Evolutionary conservation across 2,888 invertebrate species (phyloP), one percentile per base, ranked within the genome.

Genomic region (Athrips mouffetella): DNA sequence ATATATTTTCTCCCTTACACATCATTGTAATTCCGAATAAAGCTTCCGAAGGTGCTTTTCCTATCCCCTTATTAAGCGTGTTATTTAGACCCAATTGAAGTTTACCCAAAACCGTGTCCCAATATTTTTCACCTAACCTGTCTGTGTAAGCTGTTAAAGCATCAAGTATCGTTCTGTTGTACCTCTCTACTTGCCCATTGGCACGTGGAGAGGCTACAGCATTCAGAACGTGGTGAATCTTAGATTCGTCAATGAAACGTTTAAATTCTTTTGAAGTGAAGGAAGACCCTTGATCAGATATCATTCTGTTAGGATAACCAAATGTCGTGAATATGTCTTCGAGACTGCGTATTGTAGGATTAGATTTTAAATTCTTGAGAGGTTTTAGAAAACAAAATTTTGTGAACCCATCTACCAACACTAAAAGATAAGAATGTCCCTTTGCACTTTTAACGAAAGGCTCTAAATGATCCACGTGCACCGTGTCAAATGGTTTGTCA

Each of bases 391-490:
- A 16, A 27, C 41, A 42, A 8, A 27, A 44, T 31, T 44, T 44
- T 31, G 44, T 44, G 5, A 21, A 44, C 7, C 20, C 20, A 11
- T 44, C 44, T 2, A 44, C 31, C 8, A 44, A 5, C 0, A 54
- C 47, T 7, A 60, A 21, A 10, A 58, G 37, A 41, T 57, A 51
- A 10, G 37, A 42, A 35, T 58, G 50, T 1, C 59, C 53, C 10
- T 35, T 30, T 8, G 21, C 37, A 29, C 58, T 57, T 21, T 40
- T 52, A 2, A 58, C 48, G 15, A 60, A 62, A 3, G 53, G 59
- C 0, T 57, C 58, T 3, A 60, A 29, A 33, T 60, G 60, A 16
- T 60, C 60, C 0, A 52, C 42, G 35, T 63, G 60, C 0, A 60
- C 39, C 1, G 57, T 62, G 37, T 62, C 47, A 29, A 61, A 58